Evolutionary conservation across 2,113 vertebrate genomes (phyloP), one percentile per base, ranked within the genome.

Genomic region (Plecturocebus donacophilus): DNA sequence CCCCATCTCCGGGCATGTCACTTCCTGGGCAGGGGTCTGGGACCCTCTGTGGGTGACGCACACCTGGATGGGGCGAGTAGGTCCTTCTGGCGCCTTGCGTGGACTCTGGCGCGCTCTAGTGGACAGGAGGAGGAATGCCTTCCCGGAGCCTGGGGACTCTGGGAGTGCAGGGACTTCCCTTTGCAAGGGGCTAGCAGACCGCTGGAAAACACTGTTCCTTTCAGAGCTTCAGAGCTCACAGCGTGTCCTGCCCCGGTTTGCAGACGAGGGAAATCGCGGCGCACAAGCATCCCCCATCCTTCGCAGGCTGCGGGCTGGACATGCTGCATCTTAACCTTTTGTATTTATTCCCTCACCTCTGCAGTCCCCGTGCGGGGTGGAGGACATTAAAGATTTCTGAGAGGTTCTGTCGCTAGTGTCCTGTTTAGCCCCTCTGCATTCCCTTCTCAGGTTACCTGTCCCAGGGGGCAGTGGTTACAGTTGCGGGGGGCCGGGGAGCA

Each of bases 261-360:
- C 91, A 35, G 56, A 49, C 0, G 71, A 91, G 20, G 54, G 77
- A 87, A 84, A 25, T n/a, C 0, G 73, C 61, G 95, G 61, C 30
- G 38, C 16, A n/a, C 40, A 20, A 42, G 58, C 21, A 20, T 42
- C 25, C 7, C 27, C 12, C 52, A 1, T 68, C 27, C 38, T 68
- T 42, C 64, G 56, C n/a, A 40, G 76, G 38, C 81, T 25, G 85
- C 84, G 91, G 61, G 47, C 32, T 2, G 10, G 27, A 54, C 3
- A 6, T 6, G 4, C 68, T 6, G 58, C 68, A 9, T 30, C 80
- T 54, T 25, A 25, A 52, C 52, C 21, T 52, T 77, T 52, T 92
- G 49, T 95, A 95, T 97, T 98, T 96, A 95, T 94, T 97, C 73
- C 38, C 42, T 81, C 23, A 49, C 56, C 19, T 35, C 79, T 35